Percentiles rank a stretch among this genome's conserved stretches.
Evolutionary conservation across 2,888 invertebrate species (phyloP).

Genomic region (Xestobium rufovillosum): DNA sequence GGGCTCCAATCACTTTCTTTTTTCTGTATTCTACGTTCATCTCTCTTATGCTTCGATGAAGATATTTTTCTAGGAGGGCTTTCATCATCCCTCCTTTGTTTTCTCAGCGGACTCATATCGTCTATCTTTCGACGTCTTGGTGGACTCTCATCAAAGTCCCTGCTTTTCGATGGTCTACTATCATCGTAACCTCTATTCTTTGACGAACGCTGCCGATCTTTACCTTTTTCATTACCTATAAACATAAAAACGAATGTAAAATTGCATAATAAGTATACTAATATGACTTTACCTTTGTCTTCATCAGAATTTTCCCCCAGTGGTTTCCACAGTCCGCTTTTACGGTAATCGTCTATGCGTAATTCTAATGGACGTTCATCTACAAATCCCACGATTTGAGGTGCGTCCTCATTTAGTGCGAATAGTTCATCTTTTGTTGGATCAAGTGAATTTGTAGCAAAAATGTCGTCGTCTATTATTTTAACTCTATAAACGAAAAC

Average conservation of each 20-base stretch:
- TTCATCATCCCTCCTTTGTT: slow-evolving; percentile 13
- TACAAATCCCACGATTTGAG: slow-evolving; percentile 79
- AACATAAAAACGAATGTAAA: slow-evolving; percentile 13
- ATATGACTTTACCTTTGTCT: slow-evolving; percentile 16
- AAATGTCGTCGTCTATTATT: slow-evolving; percentile 82
- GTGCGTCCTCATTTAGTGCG: slow-evolving; percentile 77
- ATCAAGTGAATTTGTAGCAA: slow-evolving; percentile 52
- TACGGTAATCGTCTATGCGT: slow-evolving; percentile 36
- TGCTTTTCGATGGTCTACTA: slow-evolving; percentile 15
- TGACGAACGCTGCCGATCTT: slow-evolving; percentile 1
- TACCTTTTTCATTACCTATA: slow-evolving; percentile 19
- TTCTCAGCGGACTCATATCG: slow-evolving; percentile 22
- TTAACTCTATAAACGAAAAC: slow-evolving; percentile 52
- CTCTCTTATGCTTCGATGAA: neutral
- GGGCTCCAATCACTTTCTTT: slow-evolving; percentile 9
- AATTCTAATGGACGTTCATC: slow-evolving; percentile 72
- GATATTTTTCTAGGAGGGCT: slow-evolving; percentile 16
- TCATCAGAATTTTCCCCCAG: slow-evolving; percentile 26
- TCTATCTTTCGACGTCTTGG: slow-evolving; percentile 13
- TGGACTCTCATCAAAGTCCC: slow-evolving; percentile 7
- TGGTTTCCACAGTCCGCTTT: slow-evolving; percentile 36
- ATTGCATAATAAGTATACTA: slow-evolving; percentile 6
- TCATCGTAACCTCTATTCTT: slow-evolving; percentile 14
- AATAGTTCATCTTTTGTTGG: slow-evolving; percentile 55
- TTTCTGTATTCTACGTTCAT: slow-evolving; percentile 3